Evolutionary conservation across 2,888 invertebrate genomes (phyloP).

Genomic region (Ochlodes sylvanus): DNA sequence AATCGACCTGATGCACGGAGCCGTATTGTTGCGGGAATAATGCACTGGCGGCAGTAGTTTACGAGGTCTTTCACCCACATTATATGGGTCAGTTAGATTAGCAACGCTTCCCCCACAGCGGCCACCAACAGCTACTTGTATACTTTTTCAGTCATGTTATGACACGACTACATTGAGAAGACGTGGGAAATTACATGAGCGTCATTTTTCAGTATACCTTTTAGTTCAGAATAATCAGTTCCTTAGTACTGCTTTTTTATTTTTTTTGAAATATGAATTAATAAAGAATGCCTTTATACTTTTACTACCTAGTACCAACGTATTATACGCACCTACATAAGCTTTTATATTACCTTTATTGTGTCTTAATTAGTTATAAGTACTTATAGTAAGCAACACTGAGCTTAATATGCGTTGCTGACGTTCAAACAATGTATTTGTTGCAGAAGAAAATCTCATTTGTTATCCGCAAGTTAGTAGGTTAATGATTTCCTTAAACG

Average conservation of each 20-base stretch:
- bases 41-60: conserved; percentile 77
- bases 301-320: too few species aligned
- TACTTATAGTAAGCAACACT: neutral
- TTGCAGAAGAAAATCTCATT: conserved; percentile 45
- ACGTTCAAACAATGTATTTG: conserved; percentile 32
- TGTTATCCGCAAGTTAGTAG: conserved; percentile 52
- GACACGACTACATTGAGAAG: conserved; percentile 27
- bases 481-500: conserved; percentile 68
- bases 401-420: neutral
- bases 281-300: too few species aligned
- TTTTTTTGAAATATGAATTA: too few species aligned
- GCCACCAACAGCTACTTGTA: conserved; percentile 42
- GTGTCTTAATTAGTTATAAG: neutral
- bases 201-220: conserved; percentile 9
- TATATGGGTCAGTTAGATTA: conserved; percentile 84
- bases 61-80: conserved; percentile 83
- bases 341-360: too few species aligned
- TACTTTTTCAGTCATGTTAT: conserved; percentile 40
- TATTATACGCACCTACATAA: too few species aligned
- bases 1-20: conserved; percentile 55
- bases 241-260: neutral
- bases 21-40: conserved; percentile 79
- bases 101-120: conserved; percentile 63
- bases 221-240: neutral
- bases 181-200: conserved; percentile 1